phyloP scores from a whole-genome alignment of 1,140 invertebrate genomes.

The Nixonia krombeini region DNA sequence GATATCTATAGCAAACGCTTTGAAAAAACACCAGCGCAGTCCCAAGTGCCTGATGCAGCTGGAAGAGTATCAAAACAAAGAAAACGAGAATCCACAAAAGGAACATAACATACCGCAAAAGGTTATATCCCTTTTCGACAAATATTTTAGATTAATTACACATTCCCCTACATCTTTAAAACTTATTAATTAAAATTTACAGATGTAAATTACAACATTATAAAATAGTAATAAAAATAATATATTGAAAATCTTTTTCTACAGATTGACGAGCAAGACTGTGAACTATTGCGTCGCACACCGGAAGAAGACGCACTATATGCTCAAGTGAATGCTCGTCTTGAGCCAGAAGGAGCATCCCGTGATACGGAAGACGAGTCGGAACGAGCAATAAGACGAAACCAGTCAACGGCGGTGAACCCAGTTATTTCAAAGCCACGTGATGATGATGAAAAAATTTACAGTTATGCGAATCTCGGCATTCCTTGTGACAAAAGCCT shows the following conservation, averaged over 20 bases:
- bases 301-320: slow-evolving; percentile 64
- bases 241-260: too few relatives aligned
- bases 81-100: slow-evolving; percentile 77
- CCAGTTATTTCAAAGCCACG: slow-evolving; percentile 16
- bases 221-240: too few relatives aligned
- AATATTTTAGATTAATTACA: neutral
- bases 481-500: slow-evolving; percentile 51
- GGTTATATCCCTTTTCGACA: neutral
- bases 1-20: slow-evolving; percentile 56
- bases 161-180: too few relatives aligned
- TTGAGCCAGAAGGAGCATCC: slow-evolving; percentile 66
- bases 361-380: slow-evolving; percentile 65
- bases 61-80: slow-evolving; percentile 78
- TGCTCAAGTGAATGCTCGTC: slow-evolving; percentile 62
- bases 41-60: slow-evolving; percentile 63
- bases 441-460: slow-evolving; percentile 49
- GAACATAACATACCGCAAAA: slow-evolving; percentile 38
- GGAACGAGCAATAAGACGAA: slow-evolving; percentile 43
- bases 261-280: neutral
- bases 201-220: too few relatives aligned
- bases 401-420: slow-evolving; percentile 8
- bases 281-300: slow-evolving; percentile 35
- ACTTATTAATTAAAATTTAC: too few relatives aligned
- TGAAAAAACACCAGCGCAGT: slow-evolving; percentile 51
- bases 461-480: slow-evolving; percentile 53